These are phyloP conservation scores for Temnothorax curvispinosus DNA, from an alignment of 1,140 invertebrate species.

Conservation along the genomic window DNA sequence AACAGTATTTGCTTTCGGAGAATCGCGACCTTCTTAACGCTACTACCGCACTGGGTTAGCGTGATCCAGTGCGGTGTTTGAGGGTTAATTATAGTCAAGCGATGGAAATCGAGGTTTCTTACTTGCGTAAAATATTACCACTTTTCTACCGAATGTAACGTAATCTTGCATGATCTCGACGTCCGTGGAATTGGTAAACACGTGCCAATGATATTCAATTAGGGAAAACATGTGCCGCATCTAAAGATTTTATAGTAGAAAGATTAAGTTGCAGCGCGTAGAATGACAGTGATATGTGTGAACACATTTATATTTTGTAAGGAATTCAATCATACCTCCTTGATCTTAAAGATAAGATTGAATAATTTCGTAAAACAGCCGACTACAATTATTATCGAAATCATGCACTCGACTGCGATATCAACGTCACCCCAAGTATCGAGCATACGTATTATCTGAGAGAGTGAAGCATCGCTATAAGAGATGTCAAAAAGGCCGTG, in stretches of 20 bases:
- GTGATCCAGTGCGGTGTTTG: too few relatives aligned
- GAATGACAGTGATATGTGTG: not conserved
- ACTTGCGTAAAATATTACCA: slow-evolving; percentile 21
- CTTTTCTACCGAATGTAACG: not conserved
- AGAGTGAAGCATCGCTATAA: not conserved
- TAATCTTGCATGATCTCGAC: not conserved
- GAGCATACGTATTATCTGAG: not conserved
- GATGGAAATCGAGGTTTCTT: not conserved
- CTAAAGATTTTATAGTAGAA: not conserved
- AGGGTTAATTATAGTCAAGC: not conserved
- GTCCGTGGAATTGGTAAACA: not conserved
- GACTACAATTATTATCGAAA: not conserved
- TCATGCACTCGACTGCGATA: not conserved
- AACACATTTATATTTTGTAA: not conserved
- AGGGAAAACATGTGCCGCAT: not conserved
- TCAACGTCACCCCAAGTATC: slow-evolving; percentile 13
- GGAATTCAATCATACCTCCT: not conserved
- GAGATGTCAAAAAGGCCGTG: not conserved
- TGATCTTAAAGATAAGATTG: slow-evolving; percentile 4
- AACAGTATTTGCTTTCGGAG: too few relatives aligned
- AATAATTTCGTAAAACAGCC: not conserved
- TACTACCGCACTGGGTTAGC: too few relatives aligned
- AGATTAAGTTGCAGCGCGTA: not conserved
- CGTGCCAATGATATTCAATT: not conserved
- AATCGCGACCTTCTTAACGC: too few relatives aligned